Evolutionary conservation across 2,888 invertebrate species (phyloP).

Genomic region (Volucella inanis): DNA sequence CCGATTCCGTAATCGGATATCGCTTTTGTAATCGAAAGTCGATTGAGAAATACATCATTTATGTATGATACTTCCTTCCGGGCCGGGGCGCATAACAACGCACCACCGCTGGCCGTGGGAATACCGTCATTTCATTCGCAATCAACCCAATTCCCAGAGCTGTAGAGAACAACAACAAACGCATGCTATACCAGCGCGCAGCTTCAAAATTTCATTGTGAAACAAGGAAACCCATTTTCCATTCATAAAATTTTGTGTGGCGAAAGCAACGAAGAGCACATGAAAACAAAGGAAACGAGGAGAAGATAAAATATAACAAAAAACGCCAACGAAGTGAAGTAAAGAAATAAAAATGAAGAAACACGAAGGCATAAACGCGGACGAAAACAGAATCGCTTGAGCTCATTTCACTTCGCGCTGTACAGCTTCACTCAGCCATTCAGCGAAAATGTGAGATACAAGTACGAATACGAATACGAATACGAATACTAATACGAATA

Average conservation of each 20-base stretch:
- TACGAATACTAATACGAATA: too few relatives aligned
- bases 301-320: background rate
- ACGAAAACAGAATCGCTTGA: constrained; percentile 58
- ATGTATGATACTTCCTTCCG: constrained; percentile 62
- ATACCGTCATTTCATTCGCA: constrained; percentile 10
- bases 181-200: background rate
- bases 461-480: too few relatives aligned
- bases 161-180: background rate
- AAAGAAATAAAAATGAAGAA: constrained; percentile 10
- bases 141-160: constrained; percentile 56
- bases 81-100: constrained; percentile 17
- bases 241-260: constrained; percentile 65
- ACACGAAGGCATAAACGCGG: constrained; percentile 23
- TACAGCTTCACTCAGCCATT: constrained; percentile 61
- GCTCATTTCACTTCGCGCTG: constrained; percentile 56
- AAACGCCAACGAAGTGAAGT: background rate
- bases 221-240: constrained; percentile 66
- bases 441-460: constrained; percentile 35
- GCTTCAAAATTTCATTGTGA: constrained; percentile 37
- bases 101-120: constrained; percentile 37
- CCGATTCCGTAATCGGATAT: constrained; percentile 68
- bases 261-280: constrained; percentile 32
- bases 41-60: constrained; percentile 23
- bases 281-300: constrained; percentile 5
- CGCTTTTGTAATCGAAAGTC: constrained; percentile 61